Base-by-base conservation (phyloP, 2,797 vertebrate species). In the Danio albolineatus region DNA sequence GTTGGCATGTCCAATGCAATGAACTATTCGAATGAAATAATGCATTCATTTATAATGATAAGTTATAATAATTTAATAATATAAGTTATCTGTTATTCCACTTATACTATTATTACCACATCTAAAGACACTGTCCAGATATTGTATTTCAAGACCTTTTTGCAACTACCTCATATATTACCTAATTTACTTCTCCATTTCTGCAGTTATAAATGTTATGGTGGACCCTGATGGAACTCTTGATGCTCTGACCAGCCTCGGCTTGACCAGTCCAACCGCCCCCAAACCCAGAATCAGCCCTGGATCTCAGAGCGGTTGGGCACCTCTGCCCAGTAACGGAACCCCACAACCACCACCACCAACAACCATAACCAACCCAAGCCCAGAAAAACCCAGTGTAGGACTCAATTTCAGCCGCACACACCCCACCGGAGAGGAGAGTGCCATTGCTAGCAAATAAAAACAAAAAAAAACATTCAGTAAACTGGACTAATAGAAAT, bases 191-290 rank as follows among this genome's bases (percentile, higher is more conserved):
- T 77, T 60, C 21, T 79, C 9, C 14, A 53, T 56, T 19, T 48
- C 61, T 76, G 10, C 85, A 99, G 98, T 95, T 46, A 99, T 99
- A 88, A 98, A 99, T 71, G 91, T 96, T 79, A 99, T 99, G 97
- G 97, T 99, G 43, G 98, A 99, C 89, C 98, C 98, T 2, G 98
- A 99, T 51, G 97, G 97, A 78, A 97, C 97, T 71, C 91, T 99
- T 86, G 98, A 99, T 41, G 96, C 96, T 64, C 89, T 98, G 86
- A 95, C 96, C 88, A 96, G 90, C 88, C 91, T 98, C 78, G 94
- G 95, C 82, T 92, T 98, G 12, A 75, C 91, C 85, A 94, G 92
- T 83, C 93, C 96, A 9, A 82, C 94, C 28, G 85, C 95, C 44
- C 88, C 95, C 9, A 97, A 95, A 85, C 86, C 91, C 62, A 95